Evolutionary conservation across 2,113 vertebrate species (phyloP).

Genomic region (Aegotheles bennettii): DNA sequence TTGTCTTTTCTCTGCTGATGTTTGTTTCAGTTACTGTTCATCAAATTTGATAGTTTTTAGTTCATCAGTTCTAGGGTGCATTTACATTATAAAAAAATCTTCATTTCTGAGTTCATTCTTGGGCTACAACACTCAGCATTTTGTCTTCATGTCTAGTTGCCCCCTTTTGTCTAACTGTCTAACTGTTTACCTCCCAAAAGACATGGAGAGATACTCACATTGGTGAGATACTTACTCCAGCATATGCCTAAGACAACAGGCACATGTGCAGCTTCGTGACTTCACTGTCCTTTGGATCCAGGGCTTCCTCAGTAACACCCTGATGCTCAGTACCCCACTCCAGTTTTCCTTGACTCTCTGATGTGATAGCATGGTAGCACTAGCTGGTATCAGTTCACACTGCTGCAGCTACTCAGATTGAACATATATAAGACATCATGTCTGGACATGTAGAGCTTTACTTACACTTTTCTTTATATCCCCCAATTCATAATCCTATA

Average conservation of each 20-base stretch:
- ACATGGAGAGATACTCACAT: background rate
- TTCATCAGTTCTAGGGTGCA: background rate
- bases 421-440: background rate
- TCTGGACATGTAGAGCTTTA: background rate
- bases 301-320: background rate
- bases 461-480: background rate
- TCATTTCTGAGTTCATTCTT: background rate
- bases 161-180: background rate
- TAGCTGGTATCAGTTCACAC: background rate
- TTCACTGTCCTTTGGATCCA: background rate
- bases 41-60: background rate
- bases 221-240: background rate
- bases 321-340: background rate
- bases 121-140: background rate
- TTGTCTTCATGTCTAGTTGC: background rate
- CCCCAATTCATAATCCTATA: background rate
- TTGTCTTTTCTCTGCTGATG: background rate
- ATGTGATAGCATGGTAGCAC: rapidly evolving
- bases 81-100: background rate
- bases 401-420: background rate
- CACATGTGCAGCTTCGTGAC: background rate
- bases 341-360: background rate
- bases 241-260: background rate
- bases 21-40: background rate
- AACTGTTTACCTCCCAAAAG: background rate